Evolutionary conservation across 2,113 vertebrate species (phyloP), one percentile per base, ranked within the genome.

Genomic region (Callipepla squamata): DNA sequence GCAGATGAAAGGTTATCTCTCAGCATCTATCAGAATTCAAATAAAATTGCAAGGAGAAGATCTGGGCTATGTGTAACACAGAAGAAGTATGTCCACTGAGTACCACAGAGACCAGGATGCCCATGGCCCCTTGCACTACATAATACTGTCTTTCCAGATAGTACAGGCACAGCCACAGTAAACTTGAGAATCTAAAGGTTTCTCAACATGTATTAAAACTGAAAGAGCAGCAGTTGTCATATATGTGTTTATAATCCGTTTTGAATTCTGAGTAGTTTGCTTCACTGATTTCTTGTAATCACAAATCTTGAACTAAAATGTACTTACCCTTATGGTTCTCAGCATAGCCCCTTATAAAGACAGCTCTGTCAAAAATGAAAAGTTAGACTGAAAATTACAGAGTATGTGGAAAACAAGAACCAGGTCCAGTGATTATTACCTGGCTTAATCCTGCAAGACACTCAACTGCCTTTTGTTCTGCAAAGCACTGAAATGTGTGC

Each of bases 171-270:
- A 0, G 68, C 3, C 73, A 36, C 23, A 21, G 53, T 40, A 76
- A 80, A 51, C 0, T 25, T n/a, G 0, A 62, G 47, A 57, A 70
- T 26, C 16, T 32, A 23, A 50, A 0, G 0, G 51, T 4, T 87
- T 48, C 40, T 81, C 26, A 53, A 53, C 26, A 17, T 28, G 15
- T 53, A 28, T 30, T 53, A 53, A 53, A 48, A 8, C 40, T 25
- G 44, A 30, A 75, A 51, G 62, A 68, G 17, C 3, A 47, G 19
- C 9, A 57, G 50, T 15, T 51, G 44, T 74, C 42, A 86, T 6
- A 2, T 9, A 59, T 1, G 2, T 20, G 34, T 55, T 86, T 5
- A 21, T 75, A 28, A 30, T 76, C 13, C 9, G 19, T 68, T 57
- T 44, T 61, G 63, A 75, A 63, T 34, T 82, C 76, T 36, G 11